Conservation (phyloP, 2,888 invertebrate species). For the Idaea biselata region DNA sequence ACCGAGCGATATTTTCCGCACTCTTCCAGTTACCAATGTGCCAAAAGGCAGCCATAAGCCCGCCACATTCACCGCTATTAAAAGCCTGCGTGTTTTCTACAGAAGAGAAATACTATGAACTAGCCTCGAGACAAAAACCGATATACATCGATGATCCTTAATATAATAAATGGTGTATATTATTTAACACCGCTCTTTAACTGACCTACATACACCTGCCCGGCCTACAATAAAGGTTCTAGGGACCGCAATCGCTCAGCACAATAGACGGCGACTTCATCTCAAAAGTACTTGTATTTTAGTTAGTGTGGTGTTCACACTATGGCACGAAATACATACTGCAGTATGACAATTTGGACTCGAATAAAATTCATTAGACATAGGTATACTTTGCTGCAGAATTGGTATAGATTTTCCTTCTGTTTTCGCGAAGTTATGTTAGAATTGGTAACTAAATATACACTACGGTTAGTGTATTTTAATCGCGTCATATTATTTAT, state of each 20-base stretch:
- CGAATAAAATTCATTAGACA: too few relatives aligned
- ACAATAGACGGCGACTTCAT: neutral
- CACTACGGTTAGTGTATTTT: too few relatives aligned
- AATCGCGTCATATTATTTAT: too few relatives aligned
- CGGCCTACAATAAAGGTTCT: constrained; percentile 5
- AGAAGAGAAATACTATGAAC: constrained; percentile 41
- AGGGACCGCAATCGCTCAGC: neutral
- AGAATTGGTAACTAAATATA: too few relatives aligned
- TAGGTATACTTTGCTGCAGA: too few relatives aligned
- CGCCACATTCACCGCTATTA: constrained; percentile 21
- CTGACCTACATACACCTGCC: constrained; percentile 24
- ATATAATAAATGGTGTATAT: constrained; percentile 60
- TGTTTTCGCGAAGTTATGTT: too few relatives aligned
- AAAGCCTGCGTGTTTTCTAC: constrained; percentile 35
- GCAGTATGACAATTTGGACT: too few relatives aligned
- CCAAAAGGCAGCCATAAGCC: neutral
- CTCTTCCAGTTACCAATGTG: neutral
- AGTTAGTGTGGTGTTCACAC: too few relatives aligned
- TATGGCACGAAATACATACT: too few relatives aligned
- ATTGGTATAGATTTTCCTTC: too few relatives aligned
- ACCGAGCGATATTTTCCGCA: neutral
- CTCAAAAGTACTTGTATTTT: too few relatives aligned
- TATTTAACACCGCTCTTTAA: constrained; percentile 31
- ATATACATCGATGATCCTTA: constrained; percentile 66
- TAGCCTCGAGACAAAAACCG: constrained; percentile 55